Evolutionary conservation across 2,888 invertebrate genomes (phyloP).

Genomic region (Drosophila nr. fundita): DNA sequence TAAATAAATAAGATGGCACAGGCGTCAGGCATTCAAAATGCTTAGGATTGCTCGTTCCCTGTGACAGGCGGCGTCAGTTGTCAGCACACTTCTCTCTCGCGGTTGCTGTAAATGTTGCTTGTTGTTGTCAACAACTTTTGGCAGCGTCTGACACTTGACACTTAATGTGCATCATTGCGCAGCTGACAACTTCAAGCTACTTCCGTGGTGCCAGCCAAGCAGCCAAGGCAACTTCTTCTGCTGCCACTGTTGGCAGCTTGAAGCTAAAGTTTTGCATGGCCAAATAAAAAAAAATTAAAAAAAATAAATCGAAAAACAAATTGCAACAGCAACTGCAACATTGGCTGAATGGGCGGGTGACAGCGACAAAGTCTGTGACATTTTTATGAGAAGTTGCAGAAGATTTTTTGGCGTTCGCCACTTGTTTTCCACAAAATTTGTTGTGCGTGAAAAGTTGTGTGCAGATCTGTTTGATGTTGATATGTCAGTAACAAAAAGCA

Average conservation of each 20-base stretch:
- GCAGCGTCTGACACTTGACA: constrained; percentile 73
- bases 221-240: constrained; percentile 27
- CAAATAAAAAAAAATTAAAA: constrained; percentile 49
- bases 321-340: constrained; percentile 56
- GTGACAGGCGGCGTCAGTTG: constrained; percentile 61
- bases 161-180: constrained; percentile 80
- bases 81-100: constrained; percentile 36
- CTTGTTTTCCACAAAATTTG: constrained; percentile 69
- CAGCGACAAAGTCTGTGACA: constrained; percentile 47
- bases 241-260: constrained; percentile 43
- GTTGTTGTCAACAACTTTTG: constrained; percentile 76
- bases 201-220: constrained; percentile 70
- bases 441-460: constrained; percentile 68
- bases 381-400: constrained; percentile 75
- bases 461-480: constrained; percentile 39
- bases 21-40: constrained; percentile 21
- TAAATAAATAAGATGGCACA: constrained; percentile 53
- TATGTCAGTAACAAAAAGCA: constrained; percentile 23
- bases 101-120: constrained; percentile 41
- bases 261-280: constrained; percentile 70
- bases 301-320: constrained; percentile 65
- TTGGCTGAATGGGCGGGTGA: constrained; percentile 11
- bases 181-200: constrained; percentile 79
- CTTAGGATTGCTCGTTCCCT: constrained; percentile 39
- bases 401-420: constrained; percentile 57